Conservation (phyloP, 2,888 invertebrate genomes). For the Drosophila nigricruria region DNA sequence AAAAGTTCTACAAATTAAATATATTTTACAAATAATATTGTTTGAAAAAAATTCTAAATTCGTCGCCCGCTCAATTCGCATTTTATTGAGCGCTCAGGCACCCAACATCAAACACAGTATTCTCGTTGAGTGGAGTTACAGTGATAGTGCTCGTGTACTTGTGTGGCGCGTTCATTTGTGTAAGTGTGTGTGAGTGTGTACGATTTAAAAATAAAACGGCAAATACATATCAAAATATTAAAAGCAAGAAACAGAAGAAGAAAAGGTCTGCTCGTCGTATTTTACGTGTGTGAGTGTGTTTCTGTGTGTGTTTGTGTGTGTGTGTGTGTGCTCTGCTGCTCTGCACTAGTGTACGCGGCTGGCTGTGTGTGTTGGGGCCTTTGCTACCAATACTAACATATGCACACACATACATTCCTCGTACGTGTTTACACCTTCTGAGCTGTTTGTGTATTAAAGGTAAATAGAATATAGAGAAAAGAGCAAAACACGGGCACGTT, state of each 20-base stretch:
- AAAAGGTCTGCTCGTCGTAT: conserved; percentile 36
- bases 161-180: conserved; percentile 27
- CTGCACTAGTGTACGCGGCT: conserved; percentile 32
- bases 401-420: conserved; percentile 35
- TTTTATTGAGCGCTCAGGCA: conserved; percentile 10
- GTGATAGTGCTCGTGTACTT: conserved; percentile 32
- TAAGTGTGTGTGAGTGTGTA: conserved; percentile 42
- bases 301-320: conserved; percentile 11
- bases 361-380: conserved; percentile 37
- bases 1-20: conserved; percentile 17
- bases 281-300: conserved; percentile 13
- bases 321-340: conserved; percentile 23
- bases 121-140: conserved; percentile 20
- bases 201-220: conserved; percentile 80
- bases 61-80: conserved; percentile 13
- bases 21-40: conserved; percentile 9
- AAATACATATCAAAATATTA: conserved; percentile 76
- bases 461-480: conserved; percentile 69
- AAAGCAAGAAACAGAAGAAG: conserved; percentile 56
- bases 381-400: conserved; percentile 42
- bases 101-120: not conserved
- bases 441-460: conserved; percentile 68
- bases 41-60: conserved; percentile 4
- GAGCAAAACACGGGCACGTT: conserved; percentile 58
- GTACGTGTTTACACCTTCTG: conserved; percentile 67